Evolutionary conservation across 2,113 vertebrate species (phyloP).

Genomic region (Mastomys natalensis): DNA sequence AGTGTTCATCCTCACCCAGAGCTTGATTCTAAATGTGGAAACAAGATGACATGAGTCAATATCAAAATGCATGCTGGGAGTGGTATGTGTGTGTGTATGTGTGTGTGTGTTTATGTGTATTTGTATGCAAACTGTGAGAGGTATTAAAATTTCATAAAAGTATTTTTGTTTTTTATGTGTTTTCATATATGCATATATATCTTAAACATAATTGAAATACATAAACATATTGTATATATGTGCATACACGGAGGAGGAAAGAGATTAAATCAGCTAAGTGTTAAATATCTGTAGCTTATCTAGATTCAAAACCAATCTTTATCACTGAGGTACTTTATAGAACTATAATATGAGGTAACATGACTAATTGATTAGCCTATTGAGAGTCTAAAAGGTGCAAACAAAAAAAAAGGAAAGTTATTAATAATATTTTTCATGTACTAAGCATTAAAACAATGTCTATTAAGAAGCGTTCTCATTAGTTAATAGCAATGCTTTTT

Average conservation of each 20-base stretch:
- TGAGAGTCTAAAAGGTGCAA: background rate
- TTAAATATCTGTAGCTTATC: background rate
- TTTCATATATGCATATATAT: background rate
- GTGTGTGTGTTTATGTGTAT: background rate
- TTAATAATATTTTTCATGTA: background rate
- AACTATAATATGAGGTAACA: background rate
- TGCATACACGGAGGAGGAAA: background rate
- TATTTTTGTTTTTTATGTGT: background rate
- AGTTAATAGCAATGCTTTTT: background rate
- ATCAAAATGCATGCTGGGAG: background rate
- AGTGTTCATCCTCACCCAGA: background rate
- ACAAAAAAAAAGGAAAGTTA: background rate
- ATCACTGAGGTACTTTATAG: background rate
- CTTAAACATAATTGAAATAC: background rate
- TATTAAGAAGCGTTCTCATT: background rate
- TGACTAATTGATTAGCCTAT: background rate
- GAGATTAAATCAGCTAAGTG: background rate
- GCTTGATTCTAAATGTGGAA: background rate
- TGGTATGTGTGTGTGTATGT: too few relatives aligned
- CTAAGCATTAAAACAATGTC: background rate
- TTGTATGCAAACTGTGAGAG: background rate
- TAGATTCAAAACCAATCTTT: background rate
- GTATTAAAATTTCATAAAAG: background rate
- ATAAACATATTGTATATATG: background rate
- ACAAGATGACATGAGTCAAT: background rate